phyloP scores from a whole-genome alignment of 64 coral and sea anemone species.

The Cladopsammia gracilis region DNA sequence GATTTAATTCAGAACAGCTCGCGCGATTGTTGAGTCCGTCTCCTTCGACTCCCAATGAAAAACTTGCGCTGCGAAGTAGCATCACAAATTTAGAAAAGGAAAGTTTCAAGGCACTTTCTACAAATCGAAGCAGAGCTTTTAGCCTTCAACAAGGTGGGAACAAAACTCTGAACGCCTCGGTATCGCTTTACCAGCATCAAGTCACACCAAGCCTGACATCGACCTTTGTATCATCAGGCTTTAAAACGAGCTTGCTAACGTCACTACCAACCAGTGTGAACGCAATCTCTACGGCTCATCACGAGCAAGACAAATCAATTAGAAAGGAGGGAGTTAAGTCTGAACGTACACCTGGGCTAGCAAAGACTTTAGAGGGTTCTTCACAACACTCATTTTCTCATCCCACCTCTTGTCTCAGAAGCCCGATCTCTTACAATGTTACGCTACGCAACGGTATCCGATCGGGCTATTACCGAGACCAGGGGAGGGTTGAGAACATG shows the following conservation, averaged over 20 bases:
- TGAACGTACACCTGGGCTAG: not conserved
- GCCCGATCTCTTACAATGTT: constrained; percentile 72
- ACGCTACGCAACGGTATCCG: constrained; percentile 84
- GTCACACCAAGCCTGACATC: not conserved
- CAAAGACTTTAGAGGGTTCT: not conserved
- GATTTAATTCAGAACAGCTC: constrained; percentile 14
- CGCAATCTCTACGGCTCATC: not conserved
- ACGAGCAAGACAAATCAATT: constrained; percentile 21
- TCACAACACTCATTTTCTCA: not conserved
- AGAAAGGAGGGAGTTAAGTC: not conserved
- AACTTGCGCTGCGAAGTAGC: not conserved
- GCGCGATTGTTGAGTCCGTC: not conserved
- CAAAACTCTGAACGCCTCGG: not conserved
- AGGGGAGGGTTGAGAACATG: constrained; percentile 82
- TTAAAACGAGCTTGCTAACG: not conserved
- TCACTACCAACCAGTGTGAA: not conserved
- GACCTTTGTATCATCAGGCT: not conserved
- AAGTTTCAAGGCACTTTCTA: too few relatives aligned
- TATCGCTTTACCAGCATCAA: not conserved
- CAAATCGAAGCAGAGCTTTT: not conserved
- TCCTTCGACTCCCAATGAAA: not conserved
- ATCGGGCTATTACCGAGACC: constrained; percentile 87
- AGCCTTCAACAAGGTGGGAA: not conserved
- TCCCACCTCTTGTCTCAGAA: constrained; percentile 68
- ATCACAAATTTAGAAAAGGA: not conserved